A percentile compares a stretch with the other conserved stretches of the same genome.
Evolutionary conservation across 2,888 invertebrate species (phyloP).

Genomic region (Ariolimax columbianus): DNA sequence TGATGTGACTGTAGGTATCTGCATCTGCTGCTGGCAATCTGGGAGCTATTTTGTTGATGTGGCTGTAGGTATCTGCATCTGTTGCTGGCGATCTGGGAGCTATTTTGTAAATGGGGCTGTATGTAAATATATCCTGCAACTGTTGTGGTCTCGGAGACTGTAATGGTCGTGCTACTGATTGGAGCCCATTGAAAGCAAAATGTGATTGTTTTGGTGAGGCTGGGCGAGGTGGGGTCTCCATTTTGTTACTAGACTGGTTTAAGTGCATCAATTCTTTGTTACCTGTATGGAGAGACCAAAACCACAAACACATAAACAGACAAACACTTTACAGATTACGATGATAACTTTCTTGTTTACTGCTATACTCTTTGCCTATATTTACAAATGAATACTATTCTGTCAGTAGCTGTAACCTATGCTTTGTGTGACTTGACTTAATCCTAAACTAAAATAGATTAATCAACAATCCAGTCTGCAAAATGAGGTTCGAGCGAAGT

Average conservation of each 20-base stretch:
- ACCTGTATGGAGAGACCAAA: neutral
- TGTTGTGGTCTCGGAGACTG: neutral
- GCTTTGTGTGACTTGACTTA: too few species aligned
- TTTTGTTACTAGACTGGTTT: neutral
- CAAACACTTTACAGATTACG: too few species aligned
- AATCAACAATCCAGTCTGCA: too few species aligned
- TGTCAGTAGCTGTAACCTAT: too few species aligned
- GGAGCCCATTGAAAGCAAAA: neutral
- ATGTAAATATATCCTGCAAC: neutral
- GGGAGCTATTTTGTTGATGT: neutral
- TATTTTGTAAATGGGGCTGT: neutral
- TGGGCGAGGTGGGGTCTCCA: neutral
- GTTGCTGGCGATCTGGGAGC: neutral
- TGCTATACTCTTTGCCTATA: too few species aligned
- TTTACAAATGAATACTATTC: too few species aligned
- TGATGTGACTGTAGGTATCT: neutral
- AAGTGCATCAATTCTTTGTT: neutral
- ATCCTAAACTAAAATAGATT: too few species aligned
- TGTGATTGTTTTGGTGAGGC: neutral
- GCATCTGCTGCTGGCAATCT: neutral
- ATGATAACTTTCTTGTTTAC: too few species aligned
- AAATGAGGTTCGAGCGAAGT: too few species aligned
- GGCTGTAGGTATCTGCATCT: neutral
- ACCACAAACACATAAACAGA: too few species aligned
- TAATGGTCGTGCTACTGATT: neutral